phyloP scores from a whole-genome alignment of 2,797 vertebrate genomes.

The Gallinago stenura region DNA sequence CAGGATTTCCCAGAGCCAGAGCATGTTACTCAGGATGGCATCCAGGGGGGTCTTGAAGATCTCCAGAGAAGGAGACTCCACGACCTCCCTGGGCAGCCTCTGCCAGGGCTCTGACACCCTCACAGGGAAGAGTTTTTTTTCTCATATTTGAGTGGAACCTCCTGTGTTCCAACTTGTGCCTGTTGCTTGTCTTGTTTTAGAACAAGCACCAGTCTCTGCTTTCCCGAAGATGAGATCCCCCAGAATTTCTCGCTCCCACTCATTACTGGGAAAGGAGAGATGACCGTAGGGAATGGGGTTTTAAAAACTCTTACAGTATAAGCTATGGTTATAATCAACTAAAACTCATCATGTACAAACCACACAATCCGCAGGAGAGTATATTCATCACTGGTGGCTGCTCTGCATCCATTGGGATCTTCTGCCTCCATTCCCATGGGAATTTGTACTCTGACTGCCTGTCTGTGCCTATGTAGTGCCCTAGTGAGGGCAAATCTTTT shows the following conservation, averaged over 20 bases:
- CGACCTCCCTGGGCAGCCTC: too few species aligned
- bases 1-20: too few species aligned
- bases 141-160: too few species aligned
- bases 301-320: background rate
- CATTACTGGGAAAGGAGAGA: background rate
- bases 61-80: too few species aligned
- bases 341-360: conserved; percentile 1
- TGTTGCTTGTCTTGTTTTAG: background rate
- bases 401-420: background rate
- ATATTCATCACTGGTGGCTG: conserved; percentile 40
- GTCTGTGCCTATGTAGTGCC: background rate
- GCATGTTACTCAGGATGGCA: too few species aligned
- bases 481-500: background rate
- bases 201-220: background rate
- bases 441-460: background rate
- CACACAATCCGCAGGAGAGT: background rate
- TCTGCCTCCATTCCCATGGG: background rate
- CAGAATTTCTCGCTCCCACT: background rate
- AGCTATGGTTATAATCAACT: conserved; percentile 23
- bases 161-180: too few species aligned
- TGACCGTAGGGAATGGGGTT: background rate
- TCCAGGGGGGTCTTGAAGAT: too few species aligned
- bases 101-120: too few species aligned
- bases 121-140: too few species aligned
- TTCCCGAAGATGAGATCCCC: background rate